A percentile compares a stretch with the other conserved stretches of the same genome.
phyloP scores from a whole-genome alignment of 2,797 vertebrate species.

The Epinephelus malabaricus region DNA sequence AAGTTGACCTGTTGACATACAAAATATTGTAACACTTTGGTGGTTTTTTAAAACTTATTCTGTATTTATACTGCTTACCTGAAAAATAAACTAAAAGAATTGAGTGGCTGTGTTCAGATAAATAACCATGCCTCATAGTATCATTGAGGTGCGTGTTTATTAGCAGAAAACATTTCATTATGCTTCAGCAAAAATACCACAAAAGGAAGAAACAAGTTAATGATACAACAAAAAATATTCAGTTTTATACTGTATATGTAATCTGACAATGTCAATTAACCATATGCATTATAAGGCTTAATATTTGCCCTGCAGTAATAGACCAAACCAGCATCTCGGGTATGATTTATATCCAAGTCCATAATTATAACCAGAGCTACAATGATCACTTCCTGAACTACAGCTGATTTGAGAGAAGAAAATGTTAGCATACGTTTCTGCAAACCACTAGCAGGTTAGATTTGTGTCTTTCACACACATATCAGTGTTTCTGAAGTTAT shows the following conservation, averaged over 20 bases:
- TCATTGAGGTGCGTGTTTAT: constrained; percentile 37
- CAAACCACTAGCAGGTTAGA: no score
- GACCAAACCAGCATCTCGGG: background rate
- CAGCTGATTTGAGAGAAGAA: no score
- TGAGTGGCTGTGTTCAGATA: background rate
- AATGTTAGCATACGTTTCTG: no score
- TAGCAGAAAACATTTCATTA: constrained; percentile 30
- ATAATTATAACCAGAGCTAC: constrained; percentile 1
- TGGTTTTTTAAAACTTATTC: constrained; percentile 1
- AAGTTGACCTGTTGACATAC: background rate
- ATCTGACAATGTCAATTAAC: background rate
- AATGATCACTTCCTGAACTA: background rate
- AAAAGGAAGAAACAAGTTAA: background rate
- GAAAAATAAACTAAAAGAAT: constrained; percentile 23
- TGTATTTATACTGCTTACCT: background rate
- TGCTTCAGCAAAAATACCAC: constrained; percentile 25
- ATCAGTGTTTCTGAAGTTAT: no score
- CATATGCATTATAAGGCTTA: background rate
- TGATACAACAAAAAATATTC: background rate
- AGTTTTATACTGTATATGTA: background rate
- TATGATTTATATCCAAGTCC: background rate
- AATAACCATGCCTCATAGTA: background rate
- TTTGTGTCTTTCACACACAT: no score
- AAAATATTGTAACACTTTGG: background rate
- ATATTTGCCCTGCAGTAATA: constrained; percentile 2